A percentile compares a stretch with the other conserved stretches of the same genome.
Conservation (phyloP, 2,113 vertebrate species). For the Saiga tatarica region DNA sequence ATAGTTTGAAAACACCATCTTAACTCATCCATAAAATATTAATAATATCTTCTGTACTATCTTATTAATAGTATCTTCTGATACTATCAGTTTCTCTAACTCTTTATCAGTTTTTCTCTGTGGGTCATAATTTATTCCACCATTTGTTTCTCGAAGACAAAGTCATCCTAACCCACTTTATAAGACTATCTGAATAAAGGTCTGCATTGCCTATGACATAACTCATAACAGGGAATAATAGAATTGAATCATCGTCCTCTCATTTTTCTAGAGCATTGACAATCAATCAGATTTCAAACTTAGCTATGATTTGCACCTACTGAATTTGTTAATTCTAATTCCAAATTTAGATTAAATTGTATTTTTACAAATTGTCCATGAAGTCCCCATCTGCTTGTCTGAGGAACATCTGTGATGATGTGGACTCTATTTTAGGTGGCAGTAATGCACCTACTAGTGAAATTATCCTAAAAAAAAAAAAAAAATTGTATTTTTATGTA, state of each 20-base stretch:
- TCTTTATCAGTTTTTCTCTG: neutral
- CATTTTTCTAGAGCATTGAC: neutral
- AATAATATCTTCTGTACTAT: neutral
- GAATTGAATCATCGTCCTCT: neutral
- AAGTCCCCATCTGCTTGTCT: slow-evolving; percentile 64
- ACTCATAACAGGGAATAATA: neutral
- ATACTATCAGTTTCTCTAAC: neutral
- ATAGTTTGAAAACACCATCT: neutral
- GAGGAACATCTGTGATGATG: slow-evolving; percentile 64
- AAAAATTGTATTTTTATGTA: neutral
- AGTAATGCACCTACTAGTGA: slow-evolving; percentile 12
- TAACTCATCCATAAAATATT: slow-evolving; percentile 8
- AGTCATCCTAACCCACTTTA: neutral
- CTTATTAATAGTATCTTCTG: no score
- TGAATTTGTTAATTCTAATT: neutral
- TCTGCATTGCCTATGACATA: neutral
- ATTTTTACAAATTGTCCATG: slow-evolving; percentile 66
- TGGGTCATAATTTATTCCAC: neutral
- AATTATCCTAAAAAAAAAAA: no score
- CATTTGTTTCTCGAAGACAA: neutral
- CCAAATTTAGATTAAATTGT: neutral
- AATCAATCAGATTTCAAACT: neutral
- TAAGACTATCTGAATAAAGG: neutral
- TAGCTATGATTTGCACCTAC: neutral
- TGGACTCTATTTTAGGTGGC: slow-evolving; percentile 38